These are phyloP conservation scores for Malurus alboscapulatus DNA, from an alignment of 2,113 vertebrate species.

Conservation along the genomic window DNA sequence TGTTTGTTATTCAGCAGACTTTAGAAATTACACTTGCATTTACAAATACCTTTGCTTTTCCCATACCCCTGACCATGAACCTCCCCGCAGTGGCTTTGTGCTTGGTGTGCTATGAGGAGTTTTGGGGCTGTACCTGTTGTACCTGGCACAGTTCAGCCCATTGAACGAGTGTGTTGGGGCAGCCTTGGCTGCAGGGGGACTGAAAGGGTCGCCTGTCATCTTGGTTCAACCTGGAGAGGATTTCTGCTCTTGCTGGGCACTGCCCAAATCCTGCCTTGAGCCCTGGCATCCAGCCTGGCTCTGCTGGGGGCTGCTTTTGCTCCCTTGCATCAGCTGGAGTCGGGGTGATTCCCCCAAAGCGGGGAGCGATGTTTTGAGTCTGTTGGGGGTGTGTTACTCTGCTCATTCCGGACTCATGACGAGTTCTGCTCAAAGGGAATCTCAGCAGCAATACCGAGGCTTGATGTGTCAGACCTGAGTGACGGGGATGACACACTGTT, in stretches of 20 bases:
- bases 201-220: not conserved
- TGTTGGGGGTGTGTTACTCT: not conserved
- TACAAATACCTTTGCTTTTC: not conserved
- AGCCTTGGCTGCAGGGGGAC: not conserved
- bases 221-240: not conserved
- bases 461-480: conserved; percentile 12
- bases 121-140: not conserved
- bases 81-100: rapidly evolving
- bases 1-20: not conserved
- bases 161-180: rapidly evolving
- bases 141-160: rapidly evolving
- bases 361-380: not conserved
- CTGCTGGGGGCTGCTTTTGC: not conserved
- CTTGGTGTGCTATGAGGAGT: not conserved
- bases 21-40: rapidly evolving
- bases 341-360: not conserved
- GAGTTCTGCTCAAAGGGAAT: not conserved
- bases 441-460: not conserved
- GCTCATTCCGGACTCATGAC: not conserved
- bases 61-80: rapidly evolving
- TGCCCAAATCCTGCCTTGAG: not conserved
- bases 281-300: not conserved
- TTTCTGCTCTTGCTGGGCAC: not conserved
- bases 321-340: not conserved
- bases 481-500: not conserved